Base-by-base conservation (phyloP, 2,113 vertebrate species). In the Ceyx cyanopectus region DNA sequence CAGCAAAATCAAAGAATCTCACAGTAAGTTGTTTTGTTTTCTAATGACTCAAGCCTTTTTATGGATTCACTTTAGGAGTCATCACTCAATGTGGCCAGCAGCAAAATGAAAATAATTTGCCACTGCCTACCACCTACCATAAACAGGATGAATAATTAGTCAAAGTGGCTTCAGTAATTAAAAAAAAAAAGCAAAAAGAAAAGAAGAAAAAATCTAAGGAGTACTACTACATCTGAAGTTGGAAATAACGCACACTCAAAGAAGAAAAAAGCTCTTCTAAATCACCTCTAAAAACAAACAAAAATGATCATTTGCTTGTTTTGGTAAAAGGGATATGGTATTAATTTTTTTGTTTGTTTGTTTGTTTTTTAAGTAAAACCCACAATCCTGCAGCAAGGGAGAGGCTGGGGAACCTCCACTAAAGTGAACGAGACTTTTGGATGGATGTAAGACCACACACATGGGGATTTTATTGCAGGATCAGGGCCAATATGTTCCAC, bases 61-160 rank as follows among this genome's bases (percentile, higher is more conserved):
- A 94, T 57, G 72, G 68, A 94, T 92, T 93, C 68, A 50, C 56
- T 90, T 84, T 27, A 72, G 92, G 78, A 96, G 89, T 93, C 93
- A 94, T 81, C 93, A 84, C 34, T 10, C 72, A 61, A 27, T 4
- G 66, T 45, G 94, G 91, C 89, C 92, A 94, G 90, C 79, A 97
- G 91, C 92, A 92, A 96, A 97, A 95, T 86, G 82, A 95, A 95
- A 96, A 94, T 78, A 91, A 95, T 85, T 95, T 91, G 85, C 91
- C 62, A 87, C 87, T 88, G 87, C 91, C 92, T 87, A 91, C 90
- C 81, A 94, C 63, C 79, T 95, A 85, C 69, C 50, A 90, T 94
- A 93, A 95, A 83, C 93, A 93, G 70, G 94, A 82, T 87, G 85
- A 96, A 95, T 95, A 96, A 96, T 95, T 97, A 95, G 88, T 51